A percentile compares a stretch with the other conserved stretches of the same genome.
phyloP scores from a whole-genome alignment of 2,797 vertebrate genomes.

The Danionella dracula region DNA sequence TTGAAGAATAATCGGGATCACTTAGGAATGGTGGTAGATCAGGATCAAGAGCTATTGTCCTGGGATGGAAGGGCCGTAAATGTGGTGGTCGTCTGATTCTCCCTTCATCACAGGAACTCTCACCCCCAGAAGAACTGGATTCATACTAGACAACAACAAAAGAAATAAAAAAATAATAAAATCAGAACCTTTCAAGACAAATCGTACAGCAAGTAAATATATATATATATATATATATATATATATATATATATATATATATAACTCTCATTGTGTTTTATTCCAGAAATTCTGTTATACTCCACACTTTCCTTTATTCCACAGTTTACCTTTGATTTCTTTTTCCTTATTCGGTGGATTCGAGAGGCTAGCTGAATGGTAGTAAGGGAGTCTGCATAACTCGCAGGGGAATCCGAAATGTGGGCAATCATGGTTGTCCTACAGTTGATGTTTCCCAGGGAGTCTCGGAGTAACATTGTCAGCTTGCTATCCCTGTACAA shows the following conservation, averaged over 20 bases:
- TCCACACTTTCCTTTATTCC: too few species aligned
- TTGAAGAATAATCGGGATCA: constrained; percentile 95
- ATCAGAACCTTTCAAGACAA: too few species aligned
- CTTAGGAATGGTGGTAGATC: constrained; percentile 78
- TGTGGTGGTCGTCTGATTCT: constrained; percentile 80
- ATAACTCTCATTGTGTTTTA: not conserved
- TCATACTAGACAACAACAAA: constrained; percentile 71
- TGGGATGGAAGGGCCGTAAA: constrained; percentile 85
- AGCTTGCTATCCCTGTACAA: constrained; percentile 89
- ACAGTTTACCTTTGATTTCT: constrained; percentile 90
- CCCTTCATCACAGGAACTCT: constrained; percentile 97
- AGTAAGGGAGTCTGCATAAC: constrained; percentile 89
- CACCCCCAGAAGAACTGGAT: constrained; percentile 97
- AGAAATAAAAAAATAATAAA: not conserved
- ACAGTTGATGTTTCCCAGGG: constrained; percentile 91
- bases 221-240: too few species aligned
- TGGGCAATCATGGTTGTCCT: constrained; percentile 97
- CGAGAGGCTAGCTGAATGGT: constrained; percentile 95
- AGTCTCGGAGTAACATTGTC: constrained; percentile 92
- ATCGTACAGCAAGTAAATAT: too few species aligned
- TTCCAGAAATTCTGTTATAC: too few species aligned
- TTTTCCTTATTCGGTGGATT: constrained; percentile 94
- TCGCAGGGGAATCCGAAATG: constrained; percentile 84
- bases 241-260: too few species aligned
- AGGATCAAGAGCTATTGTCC: constrained; percentile 80